Conservation (phyloP, 1,140 invertebrate genomes). For the Stegodyphus mimosarum region DNA sequence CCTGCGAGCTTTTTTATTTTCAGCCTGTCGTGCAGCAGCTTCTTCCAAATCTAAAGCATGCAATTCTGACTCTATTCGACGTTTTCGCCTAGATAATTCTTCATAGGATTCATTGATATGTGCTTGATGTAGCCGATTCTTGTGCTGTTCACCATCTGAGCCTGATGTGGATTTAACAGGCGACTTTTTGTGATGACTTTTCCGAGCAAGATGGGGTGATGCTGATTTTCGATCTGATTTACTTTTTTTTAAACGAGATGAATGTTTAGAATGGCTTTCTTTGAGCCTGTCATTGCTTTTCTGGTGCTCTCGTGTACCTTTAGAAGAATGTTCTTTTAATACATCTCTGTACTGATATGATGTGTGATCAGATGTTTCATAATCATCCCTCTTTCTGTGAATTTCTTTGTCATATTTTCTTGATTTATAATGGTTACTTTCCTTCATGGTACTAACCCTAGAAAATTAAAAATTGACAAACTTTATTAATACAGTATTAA, state of each 20-base stretch:
- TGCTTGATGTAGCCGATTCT: not conserved
- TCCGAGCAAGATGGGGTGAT: too few relatives aligned
- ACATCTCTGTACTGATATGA: slow-evolving; percentile 12
- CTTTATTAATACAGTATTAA: too few relatives aligned
- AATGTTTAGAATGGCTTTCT: too few relatives aligned
- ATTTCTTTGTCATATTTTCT: not conserved
- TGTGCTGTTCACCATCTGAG: slow-evolving; percentile 5
- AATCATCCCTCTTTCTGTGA: not conserved
- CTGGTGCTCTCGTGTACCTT: too few relatives aligned
- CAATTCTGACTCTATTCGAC: slow-evolving; percentile 32
- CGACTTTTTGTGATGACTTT: too few relatives aligned
- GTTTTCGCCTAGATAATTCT: slow-evolving; percentile 35
- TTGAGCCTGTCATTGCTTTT: too few relatives aligned
- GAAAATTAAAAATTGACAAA: not conserved
- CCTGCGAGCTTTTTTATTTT: slow-evolving; percentile 2
- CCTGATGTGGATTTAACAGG: too few relatives aligned
- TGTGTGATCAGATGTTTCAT: not conserved
- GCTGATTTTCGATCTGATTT: too few relatives aligned
- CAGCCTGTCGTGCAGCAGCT: slow-evolving; percentile 25
- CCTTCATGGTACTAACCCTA: slow-evolving; percentile 12
- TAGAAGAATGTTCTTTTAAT: slow-evolving; percentile 7
- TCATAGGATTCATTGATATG: slow-evolving; percentile 13
- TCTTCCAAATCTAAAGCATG: slow-evolving; percentile 37
- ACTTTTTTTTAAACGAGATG: too few relatives aligned
- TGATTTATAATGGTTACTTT: not conserved